Percentiles rank a stretch among this genome's conserved stretches.
phyloP scores from a whole-genome alignment of 2,888 invertebrate genomes.

The Melangyna quadrimaculata region DNA sequence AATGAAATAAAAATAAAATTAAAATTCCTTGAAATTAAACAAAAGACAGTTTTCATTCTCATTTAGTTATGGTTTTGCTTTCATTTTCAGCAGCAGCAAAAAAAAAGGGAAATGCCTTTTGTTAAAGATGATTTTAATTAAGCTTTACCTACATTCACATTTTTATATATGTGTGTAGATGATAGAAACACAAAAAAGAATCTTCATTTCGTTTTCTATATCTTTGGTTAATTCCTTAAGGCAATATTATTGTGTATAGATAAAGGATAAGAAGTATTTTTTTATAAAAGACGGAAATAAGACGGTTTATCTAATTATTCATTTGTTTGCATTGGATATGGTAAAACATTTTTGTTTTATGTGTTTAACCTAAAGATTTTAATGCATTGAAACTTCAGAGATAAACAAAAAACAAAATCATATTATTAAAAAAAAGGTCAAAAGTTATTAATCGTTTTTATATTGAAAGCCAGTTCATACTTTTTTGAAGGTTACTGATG shows the following conservation, averaged over 20 bases:
- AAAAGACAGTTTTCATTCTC: slow-evolving; percentile 2
- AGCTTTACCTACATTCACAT: slow-evolving; percentile 24
- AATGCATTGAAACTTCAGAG: too few relatives aligned
- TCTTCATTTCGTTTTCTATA: background rate
- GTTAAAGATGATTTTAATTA: slow-evolving; percentile 58
- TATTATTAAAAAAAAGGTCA: too few relatives aligned
- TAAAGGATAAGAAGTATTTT: background rate
- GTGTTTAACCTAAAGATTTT: too few relatives aligned
- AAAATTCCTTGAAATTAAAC: slow-evolving; percentile 20
- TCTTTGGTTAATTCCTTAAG: slow-evolving; percentile 17
- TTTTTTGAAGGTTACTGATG: too few relatives aligned
- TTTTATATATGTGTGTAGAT: background rate
- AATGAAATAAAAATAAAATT: slow-evolving; percentile 14
- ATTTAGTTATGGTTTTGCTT: slow-evolving; percentile 5
- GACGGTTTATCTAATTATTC: background rate
- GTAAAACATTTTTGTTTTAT: too few relatives aligned
- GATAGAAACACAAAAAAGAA: slow-evolving; percentile 25
- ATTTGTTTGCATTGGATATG: background rate
- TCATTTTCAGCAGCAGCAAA: slow-evolving; percentile 10
- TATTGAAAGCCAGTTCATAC: too few relatives aligned
- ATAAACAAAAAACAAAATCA: too few relatives aligned
- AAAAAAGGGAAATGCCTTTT: slow-evolving; percentile 17
- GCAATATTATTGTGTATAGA: slow-evolving; percentile 37
- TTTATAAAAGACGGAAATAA: background rate
- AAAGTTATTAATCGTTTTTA: too few relatives aligned